Evolutionary conservation across 2,888 invertebrate genomes (phyloP).

Genomic region (Amphiduros pacificus): DNA sequence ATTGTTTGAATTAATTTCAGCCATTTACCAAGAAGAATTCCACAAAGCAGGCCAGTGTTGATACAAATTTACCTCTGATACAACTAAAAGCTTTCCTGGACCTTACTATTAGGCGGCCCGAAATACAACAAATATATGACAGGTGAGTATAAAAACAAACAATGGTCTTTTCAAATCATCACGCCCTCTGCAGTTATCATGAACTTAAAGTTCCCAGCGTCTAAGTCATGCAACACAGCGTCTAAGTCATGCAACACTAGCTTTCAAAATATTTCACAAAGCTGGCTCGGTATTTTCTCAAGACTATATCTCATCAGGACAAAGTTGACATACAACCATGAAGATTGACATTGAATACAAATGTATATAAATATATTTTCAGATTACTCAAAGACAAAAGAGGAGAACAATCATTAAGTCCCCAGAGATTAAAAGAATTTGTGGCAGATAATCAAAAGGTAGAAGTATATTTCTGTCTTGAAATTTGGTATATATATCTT

Average conservation of each 20-base stretch:
- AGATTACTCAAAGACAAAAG: conserved; percentile 21
- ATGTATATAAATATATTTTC: too few species aligned
- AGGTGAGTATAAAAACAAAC: too few species aligned
- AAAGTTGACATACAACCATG: too few species aligned
- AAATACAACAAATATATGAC: conserved; percentile 26
- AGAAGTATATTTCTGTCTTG: neutral
- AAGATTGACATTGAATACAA: too few species aligned
- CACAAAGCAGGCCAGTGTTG: neutral
- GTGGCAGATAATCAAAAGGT: conserved; percentile 26
- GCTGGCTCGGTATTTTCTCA: too few species aligned
- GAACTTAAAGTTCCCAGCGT: too few species aligned
- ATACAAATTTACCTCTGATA: neutral
- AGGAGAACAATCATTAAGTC: conserved; percentile 17
- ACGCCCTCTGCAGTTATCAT: neutral
- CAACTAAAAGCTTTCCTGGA: conserved; percentile 13
- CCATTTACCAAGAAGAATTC: neutral
- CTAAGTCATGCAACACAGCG: too few species aligned
- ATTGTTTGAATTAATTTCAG: too few species aligned
- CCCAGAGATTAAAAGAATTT: conserved; percentile 19
- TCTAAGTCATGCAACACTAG: too few species aligned
- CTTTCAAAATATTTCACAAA: too few species aligned
- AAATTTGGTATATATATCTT: neutral
- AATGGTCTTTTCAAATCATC: neutral
- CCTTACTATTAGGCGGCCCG: conserved; percentile 13
- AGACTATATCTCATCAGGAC: too few species aligned